Evolutionary conservation across 2,797 vertebrate genomes (phyloP).

Genomic region (Hapalemur alaotrensis): DNA sequence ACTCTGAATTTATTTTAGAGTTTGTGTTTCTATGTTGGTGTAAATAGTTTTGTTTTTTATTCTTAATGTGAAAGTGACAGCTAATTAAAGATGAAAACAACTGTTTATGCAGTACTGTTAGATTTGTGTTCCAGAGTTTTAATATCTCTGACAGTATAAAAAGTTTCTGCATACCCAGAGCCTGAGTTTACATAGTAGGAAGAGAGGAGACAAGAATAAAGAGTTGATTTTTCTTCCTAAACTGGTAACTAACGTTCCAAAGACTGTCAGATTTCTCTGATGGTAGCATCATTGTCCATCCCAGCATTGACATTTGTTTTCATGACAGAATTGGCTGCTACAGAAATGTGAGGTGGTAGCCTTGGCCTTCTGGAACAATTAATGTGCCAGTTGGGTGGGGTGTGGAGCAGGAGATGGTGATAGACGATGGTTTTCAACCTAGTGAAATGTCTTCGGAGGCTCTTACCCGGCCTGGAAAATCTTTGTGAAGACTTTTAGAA

Average conservation of each 20-base stretch:
- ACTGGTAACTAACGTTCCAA: conserved; percentile 34
- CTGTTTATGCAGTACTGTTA: not conserved
- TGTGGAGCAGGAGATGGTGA: not conserved
- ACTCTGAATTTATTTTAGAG: conserved; percentile 37
- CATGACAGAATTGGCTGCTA: conserved; percentile 22
- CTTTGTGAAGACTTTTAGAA: not conserved
- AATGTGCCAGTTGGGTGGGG: not conserved
- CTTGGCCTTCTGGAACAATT: conserved; percentile 52
- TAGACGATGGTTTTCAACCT: not conserved
- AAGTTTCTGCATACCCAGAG: conserved; percentile 26
- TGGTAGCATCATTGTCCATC: not conserved
- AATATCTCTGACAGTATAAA: not conserved
- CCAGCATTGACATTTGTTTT: conserved; percentile 48
- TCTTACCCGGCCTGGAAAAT: not conserved
- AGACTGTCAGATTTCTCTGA: conserved; percentile 42
- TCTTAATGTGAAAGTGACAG: conserved; percentile 43
- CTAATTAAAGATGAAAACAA: conserved; percentile 53
- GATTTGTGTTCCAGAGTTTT: conserved; percentile 12
- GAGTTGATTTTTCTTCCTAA: conserved; percentile 38
- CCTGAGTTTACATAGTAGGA: conserved; percentile 39
- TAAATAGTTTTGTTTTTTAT: conserved; percentile 31
- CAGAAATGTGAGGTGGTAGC: conserved; percentile 53
- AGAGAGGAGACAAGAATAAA: conserved; percentile 36
- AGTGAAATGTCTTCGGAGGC: not conserved
- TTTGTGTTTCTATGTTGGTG: not conserved